Evolutionary conservation across 1,140 invertebrate genomes (phyloP).

Genomic region (Eumaeus atala): DNA sequence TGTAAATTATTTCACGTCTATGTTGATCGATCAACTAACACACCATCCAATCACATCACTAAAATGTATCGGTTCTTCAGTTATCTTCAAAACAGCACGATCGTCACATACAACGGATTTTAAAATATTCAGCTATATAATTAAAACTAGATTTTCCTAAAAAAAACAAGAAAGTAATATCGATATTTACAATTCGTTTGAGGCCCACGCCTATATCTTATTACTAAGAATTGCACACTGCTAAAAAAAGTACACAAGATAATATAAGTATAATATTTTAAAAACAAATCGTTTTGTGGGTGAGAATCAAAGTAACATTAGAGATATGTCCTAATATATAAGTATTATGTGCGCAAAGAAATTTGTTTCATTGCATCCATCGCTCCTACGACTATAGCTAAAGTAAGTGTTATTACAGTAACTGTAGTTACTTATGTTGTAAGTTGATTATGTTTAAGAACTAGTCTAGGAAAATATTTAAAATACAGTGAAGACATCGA

Average conservation of each 20-base stretch:
- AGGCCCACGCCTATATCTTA: constrained; percentile 12
- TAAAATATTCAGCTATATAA: constrained; percentile 49
- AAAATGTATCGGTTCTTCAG: no score
- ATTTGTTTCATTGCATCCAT: not conserved
- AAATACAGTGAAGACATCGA: constrained; percentile 67
- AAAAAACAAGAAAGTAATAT: constrained; percentile 51
- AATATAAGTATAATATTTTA: no score
- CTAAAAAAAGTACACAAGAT: not conserved
- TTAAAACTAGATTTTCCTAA: constrained; percentile 53
- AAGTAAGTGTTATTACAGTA: constrained; percentile 10
- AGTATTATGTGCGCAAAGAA: not conserved
- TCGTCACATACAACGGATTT: constrained; percentile 46
- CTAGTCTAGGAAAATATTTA: constrained; percentile 57
- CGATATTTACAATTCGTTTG: constrained; percentile 56
- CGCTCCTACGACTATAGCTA: not conserved
- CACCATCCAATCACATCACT: no score
- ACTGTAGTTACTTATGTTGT: constrained; percentile 23
- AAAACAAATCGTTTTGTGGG: not conserved
- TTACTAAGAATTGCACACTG: constrained; percentile 11
- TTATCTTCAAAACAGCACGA: not conserved
- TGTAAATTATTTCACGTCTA: not conserved
- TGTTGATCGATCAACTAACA: no score
- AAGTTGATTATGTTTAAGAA: constrained; percentile 27
- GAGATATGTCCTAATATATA: constrained; percentile 8
- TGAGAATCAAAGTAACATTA: not conserved